phyloP scores from a whole-genome alignment of 2,888 invertebrate genomes.

The Lamellibrachia satsuma region DNA sequence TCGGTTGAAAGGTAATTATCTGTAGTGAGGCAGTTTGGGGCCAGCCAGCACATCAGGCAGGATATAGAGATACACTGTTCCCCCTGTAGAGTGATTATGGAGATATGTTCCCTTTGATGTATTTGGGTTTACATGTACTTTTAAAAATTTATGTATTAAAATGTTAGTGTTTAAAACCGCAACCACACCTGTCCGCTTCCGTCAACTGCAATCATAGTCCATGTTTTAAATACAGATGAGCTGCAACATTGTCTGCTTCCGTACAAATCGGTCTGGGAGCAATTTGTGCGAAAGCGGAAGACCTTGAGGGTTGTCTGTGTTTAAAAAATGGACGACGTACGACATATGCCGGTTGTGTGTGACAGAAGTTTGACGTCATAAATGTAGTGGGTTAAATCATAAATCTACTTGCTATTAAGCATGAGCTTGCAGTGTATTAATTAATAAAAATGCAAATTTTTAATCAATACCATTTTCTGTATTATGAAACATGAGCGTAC shows the following conservation, averaged over 20 bases:
- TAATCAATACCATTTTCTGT: background rate
- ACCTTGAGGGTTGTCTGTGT: background rate
- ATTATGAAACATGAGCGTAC: background rate
- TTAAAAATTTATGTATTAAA: background rate
- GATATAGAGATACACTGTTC: background rate
- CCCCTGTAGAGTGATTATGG: background rate
- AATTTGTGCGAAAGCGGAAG: background rate
- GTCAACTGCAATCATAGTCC: no score
- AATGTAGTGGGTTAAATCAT: background rate
- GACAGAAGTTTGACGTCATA: background rate
- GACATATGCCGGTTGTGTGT: background rate
- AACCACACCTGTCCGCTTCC: no score
- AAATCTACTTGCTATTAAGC: background rate
- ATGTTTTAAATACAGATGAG: no score
- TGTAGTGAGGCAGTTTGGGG: background rate
- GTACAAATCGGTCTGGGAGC: no score
- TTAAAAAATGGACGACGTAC: background rate
- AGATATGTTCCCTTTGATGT: background rate
- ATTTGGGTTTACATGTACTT: background rate
- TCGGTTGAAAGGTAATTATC: background rate
- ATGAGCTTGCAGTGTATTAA: background rate
- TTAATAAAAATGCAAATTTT: background rate
- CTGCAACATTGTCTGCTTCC: no score
- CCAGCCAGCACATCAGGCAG: background rate
- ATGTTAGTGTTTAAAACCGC: background rate